phyloP scores from a whole-genome alignment of 23 tunicate species.

The Phallusia fumigata region DNA sequence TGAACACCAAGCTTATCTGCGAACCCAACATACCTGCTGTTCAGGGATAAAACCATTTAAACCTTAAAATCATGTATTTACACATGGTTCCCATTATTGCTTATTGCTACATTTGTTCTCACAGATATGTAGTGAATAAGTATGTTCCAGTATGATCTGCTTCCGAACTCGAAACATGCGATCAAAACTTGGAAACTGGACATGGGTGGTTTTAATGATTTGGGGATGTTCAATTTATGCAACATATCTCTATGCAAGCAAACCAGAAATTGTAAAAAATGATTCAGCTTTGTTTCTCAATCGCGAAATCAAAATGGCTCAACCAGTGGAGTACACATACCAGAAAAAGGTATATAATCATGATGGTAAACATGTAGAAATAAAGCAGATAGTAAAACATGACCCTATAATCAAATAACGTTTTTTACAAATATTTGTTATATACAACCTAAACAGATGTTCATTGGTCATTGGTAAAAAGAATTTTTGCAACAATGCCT shows the following conservation, averaged over 20 bases:
- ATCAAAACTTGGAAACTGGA: neutral
- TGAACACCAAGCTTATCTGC: too few relatives aligned
- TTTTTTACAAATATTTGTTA: too few relatives aligned
- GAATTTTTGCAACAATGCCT: too few relatives aligned
- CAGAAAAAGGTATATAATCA: slow-evolving; percentile 31
- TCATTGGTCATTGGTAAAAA: too few relatives aligned
- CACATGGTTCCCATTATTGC: too few relatives aligned
- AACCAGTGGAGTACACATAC: slow-evolving; percentile 30
- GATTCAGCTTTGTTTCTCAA: neutral
- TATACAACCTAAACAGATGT: too few relatives aligned
- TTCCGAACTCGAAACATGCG: neutral
- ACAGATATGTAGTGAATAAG: neutral
- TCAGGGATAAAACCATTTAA: too few relatives aligned
- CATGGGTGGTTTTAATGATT: slow-evolving; percentile 19
- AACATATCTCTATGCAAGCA: slow-evolving; percentile 56
- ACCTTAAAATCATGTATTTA: too few relatives aligned
- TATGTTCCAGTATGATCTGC: neutral
- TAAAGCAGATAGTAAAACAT: too few relatives aligned
- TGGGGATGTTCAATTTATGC: slow-evolving; percentile 50
- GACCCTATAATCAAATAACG: neutral
- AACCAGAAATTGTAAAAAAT: neutral
- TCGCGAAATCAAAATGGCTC: slow-evolving; percentile 27
- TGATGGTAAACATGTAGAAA: neutral
- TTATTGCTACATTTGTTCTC: neutral
- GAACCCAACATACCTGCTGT: too few relatives aligned